Evolutionary conservation across 2,888 invertebrate species (phyloP).

Genomic region (Apamea sordens): DNA sequence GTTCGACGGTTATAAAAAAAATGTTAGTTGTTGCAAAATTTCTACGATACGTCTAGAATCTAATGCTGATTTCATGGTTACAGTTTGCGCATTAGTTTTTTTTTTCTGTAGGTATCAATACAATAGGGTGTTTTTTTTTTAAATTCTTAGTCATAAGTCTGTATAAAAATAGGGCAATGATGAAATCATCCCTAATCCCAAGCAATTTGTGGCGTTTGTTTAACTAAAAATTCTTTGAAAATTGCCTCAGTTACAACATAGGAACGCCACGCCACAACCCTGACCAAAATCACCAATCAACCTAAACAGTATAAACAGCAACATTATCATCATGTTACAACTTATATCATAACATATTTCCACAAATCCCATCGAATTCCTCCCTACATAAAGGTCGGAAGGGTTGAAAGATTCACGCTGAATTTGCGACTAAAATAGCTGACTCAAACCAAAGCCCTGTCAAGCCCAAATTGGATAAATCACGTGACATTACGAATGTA

Average conservation of each 20-base stretch:
- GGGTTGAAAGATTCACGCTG: slow-evolving; percentile 68
- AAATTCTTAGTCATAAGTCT: too few relatives aligned
- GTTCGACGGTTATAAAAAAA: background rate
- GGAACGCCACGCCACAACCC: background rate
- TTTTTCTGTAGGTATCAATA: too few relatives aligned
- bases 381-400: slow-evolving; percentile 60
- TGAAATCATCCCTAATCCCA: background rate
- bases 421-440: slow-evolving; percentile 74
- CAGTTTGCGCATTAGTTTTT: too few relatives aligned
- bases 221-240: background rate
- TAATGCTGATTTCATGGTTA: background rate
- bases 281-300: slow-evolving; percentile 31
- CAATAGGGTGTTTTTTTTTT: too few relatives aligned
- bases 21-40: background rate
- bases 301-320: slow-evolving; percentile 29
- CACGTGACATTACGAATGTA: slow-evolving; percentile 82
- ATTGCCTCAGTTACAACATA: background rate
- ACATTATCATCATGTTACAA: slow-evolving; percentile 41
- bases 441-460: slow-evolving; percentile 78
- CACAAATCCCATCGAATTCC: slow-evolving; percentile 58
- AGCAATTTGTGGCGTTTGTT: background rate
- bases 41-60: too few relatives aligned
- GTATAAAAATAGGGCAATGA: background rate
- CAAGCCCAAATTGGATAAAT: slow-evolving; percentile 83
- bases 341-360: slow-evolving; percentile 60